phyloP scores from a whole-genome alignment of 2,797 vertebrate species.

The Simalia tracyae region DNA sequence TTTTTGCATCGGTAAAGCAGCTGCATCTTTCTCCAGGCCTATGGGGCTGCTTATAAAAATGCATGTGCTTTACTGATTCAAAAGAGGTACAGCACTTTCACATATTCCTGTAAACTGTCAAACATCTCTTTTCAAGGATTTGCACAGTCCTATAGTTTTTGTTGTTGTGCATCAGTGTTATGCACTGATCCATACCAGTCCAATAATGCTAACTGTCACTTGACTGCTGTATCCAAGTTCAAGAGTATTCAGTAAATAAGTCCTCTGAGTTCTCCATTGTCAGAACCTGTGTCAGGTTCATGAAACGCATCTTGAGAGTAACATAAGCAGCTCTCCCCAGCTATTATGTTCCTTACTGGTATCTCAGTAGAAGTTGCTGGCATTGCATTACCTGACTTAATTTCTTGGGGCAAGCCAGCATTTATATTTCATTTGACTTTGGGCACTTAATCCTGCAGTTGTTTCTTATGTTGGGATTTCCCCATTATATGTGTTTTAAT shows the following conservation, averaged over 20 bases:
- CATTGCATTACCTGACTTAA: not conserved
- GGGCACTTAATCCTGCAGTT: not conserved
- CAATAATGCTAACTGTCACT: not conserved
- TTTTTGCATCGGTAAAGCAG: not conserved
- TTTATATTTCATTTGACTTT: slow-evolving; percentile 15
- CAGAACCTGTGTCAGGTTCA: not conserved
- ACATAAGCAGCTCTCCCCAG: not conserved
- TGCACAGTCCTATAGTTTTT: not conserved
- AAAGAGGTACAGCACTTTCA: too few species aligned
- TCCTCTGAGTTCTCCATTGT: not conserved
- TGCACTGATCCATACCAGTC: not conserved
- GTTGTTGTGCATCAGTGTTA: not conserved
- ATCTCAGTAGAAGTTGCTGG: not conserved
- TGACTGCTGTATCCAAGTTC: not conserved
- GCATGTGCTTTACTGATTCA: too few species aligned
- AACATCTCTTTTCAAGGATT: not conserved
- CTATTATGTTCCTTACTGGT: slow-evolving; percentile 1
- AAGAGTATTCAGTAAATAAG: not conserved
- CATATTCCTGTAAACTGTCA: not conserved
- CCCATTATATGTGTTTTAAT: slow-evolving; percentile 37
- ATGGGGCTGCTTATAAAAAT: not conserved
- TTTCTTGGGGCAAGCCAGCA: not conserved
- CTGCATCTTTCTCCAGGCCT: not conserved
- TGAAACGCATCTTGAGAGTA: not conserved
- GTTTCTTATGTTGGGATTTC: slow-evolving; percentile 16